Percentiles rank a stretch among this genome's conserved stretches.
Evolutionary conservation across 2,888 invertebrate species (phyloP).

Genomic region (Masnerella sp.): DNA sequence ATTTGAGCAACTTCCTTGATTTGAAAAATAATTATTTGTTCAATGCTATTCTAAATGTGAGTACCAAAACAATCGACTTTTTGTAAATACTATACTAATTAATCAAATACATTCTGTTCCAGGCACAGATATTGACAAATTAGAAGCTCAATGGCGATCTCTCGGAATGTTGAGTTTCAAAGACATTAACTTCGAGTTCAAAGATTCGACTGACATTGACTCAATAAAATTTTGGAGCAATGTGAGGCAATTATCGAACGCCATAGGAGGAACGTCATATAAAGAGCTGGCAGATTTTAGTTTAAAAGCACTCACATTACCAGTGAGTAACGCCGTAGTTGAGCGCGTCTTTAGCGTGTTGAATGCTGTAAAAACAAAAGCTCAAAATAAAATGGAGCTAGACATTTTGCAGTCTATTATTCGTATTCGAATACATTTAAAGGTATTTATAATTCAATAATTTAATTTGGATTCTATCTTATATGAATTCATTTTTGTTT

Average conservation of each 20-base stretch:
- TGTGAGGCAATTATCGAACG: neutral
- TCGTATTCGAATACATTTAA: conserved; percentile 52
- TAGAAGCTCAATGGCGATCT: conserved; percentile 25
- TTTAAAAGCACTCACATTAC: conserved; percentile 53
- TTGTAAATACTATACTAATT: no score
- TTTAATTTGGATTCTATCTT: no score
- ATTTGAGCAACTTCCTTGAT: conserved; percentile 18
- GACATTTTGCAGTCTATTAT: conserved; percentile 42
- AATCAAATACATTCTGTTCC: conserved; percentile 1
- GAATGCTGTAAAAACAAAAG: conserved; percentile 46
- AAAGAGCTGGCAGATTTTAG: conserved; percentile 53
- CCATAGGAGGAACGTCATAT: neutral
- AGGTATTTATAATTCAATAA: no score
- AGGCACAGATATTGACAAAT: conserved; percentile 3
- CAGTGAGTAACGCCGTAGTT: conserved; percentile 62
- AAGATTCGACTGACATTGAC: neutral
- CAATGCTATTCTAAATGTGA: no score
- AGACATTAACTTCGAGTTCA: conserved; percentile 1
- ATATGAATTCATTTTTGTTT: no score
- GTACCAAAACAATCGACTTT: no score
- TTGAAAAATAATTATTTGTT: conserved; percentile 8
- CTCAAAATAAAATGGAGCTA: conserved; percentile 58
- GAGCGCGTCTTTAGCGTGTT: conserved; percentile 59
- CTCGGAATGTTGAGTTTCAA: neutral
- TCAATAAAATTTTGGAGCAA: neutral